A percentile compares a stretch with the other conserved stretches of the same genome.
phyloP scores from a whole-genome alignment of 1,140 invertebrate species.

The Drosophila sproati region DNA sequence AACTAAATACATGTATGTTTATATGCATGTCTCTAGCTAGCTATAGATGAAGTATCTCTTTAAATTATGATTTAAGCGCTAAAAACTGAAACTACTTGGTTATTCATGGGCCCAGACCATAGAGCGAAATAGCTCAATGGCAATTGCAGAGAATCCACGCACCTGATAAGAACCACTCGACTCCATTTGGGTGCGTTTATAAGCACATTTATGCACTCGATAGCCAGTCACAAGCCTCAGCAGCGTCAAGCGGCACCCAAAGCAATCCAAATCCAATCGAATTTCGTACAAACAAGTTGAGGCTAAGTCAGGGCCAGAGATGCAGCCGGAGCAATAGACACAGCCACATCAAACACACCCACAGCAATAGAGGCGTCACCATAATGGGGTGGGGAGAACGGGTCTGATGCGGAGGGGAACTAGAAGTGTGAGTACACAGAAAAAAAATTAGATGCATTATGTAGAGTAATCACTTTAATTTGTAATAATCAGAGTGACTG shows the following conservation, averaged over 20 bases:
- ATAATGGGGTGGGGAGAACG: too few species aligned
- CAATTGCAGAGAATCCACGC: background rate
- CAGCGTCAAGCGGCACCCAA: background rate
- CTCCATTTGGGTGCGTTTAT: conserved; percentile 53
- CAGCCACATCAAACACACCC: conserved; percentile 10
- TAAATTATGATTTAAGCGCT: background rate
- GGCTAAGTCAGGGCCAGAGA: conserved; percentile 27
- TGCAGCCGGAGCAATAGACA: background rate
- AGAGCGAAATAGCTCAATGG: background rate
- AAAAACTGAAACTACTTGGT: conserved; percentile 2
- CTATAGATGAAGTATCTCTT: background rate
- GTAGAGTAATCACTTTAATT: too few species aligned
- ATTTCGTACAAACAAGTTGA: conserved; percentile 31
- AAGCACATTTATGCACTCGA: conserved; percentile 43
- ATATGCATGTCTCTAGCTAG: background rate
- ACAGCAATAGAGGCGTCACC: background rate
- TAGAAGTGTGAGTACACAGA: background rate
- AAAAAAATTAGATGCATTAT: background rate
- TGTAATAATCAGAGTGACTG: too few species aligned
- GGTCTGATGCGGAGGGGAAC: background rate
- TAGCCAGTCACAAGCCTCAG: conserved; percentile 23
- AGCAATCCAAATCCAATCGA: conserved; percentile 25
- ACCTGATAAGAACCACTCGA: conserved; percentile 40
- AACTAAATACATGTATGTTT: background rate
- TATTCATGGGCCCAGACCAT: conserved; percentile 4